Evolutionary conservation across 2,113 vertebrate species (phyloP).

Genomic region (Aegotheles bennettii): DNA sequence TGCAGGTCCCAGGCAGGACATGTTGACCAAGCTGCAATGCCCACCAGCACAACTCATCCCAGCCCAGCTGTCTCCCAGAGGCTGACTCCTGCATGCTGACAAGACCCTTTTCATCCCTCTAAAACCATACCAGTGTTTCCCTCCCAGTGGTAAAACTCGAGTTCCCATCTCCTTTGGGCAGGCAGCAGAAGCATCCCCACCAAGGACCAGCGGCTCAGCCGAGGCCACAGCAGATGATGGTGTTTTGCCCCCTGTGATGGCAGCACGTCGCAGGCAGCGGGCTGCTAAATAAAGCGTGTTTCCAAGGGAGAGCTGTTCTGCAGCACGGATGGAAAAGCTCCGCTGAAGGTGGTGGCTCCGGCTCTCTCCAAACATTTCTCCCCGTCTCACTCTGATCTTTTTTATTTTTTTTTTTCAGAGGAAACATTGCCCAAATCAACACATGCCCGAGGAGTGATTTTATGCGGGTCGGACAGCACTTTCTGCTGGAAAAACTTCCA

Average conservation of each 20-base stretch:
- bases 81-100: neutral
- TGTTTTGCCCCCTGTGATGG: neutral
- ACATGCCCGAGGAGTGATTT: neutral
- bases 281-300: neutral
- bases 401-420: neutral
- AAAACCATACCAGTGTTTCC: neutral
- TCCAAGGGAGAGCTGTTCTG: neutral
- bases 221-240: fast-evolving
- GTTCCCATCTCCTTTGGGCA: neutral
- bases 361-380: neutral
- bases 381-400: neutral
- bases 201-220: neutral
- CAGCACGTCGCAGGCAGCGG: fast-evolving
- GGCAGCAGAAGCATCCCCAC: neutral
- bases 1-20: neutral
- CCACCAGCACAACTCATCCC: neutral
- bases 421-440: slow-evolving; percentile 58
- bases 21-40: neutral
- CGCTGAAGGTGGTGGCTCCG: fast-evolving
- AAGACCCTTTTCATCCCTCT: fast-evolving
- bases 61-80: neutral
- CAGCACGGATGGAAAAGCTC: neutral
- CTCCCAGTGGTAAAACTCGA: fast-evolving
- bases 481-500: slow-evolving; percentile 44
- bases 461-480: neutral